A percentile compares a stretch with the other conserved stretches of the same genome.
Evolutionary conservation across 53 echinoderm and acorn worm genomes (phyloP).

Genomic region (Antedon mediterranea): DNA sequence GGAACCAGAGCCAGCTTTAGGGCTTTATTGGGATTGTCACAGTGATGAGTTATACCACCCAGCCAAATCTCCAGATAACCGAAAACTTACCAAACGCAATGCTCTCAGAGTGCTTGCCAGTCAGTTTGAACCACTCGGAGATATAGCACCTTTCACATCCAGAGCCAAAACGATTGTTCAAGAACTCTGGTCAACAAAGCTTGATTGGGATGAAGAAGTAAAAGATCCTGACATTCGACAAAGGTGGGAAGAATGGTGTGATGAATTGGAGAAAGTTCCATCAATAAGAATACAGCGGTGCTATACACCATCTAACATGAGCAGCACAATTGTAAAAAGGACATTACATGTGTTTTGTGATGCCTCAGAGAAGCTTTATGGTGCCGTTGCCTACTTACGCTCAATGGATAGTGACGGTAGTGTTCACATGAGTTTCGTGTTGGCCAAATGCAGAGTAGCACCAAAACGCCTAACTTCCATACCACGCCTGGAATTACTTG

Average conservation of each 20-base stretch:
- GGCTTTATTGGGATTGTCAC: slow-evolving; percentile 3
- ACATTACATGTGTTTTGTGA: slow-evolving; percentile 14
- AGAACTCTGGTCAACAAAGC: background rate
- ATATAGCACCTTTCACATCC: slow-evolving; percentile 2
- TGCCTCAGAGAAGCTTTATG: background rate
- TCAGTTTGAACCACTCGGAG: slow-evolving; percentile 7
- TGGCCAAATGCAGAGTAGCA: background rate
- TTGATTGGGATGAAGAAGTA: slow-evolving; percentile 6
- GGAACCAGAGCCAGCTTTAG: slow-evolving; percentile 5
- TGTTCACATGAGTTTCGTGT: background rate
- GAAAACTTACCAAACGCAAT: background rate
- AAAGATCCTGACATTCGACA: background rate
- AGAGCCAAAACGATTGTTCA: slow-evolving; percentile 5
- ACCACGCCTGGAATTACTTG: too few relatives aligned
- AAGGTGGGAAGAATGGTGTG: slow-evolving; percentile 1
- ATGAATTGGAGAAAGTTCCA: background rate
- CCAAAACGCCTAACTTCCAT: background rate
- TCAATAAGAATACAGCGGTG: background rate
- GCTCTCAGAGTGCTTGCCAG: slow-evolving; percentile 1
- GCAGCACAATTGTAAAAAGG: background rate
- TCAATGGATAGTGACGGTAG: background rate
- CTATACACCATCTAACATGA: background rate
- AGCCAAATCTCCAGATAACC: background rate
- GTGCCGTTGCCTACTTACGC: background rate
- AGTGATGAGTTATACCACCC: slow-evolving; percentile 6